Conservation (phyloP, 1,140 invertebrate species). For the Plodia interpunctella region DNA sequence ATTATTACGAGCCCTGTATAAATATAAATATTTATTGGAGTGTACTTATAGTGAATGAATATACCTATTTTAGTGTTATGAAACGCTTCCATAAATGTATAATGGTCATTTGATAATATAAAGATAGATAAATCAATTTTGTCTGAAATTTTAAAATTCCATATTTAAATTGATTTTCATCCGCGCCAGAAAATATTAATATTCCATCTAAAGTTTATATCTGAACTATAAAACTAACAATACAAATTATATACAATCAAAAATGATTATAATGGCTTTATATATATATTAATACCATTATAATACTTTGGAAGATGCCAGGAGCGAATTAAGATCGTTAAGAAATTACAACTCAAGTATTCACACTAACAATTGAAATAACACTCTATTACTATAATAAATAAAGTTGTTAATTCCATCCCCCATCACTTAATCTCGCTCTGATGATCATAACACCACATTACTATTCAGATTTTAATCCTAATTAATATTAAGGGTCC, state of each 20-base stretch:
- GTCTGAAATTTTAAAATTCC: too few relatives aligned
- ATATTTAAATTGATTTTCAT: too few relatives aligned
- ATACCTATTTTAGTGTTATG: not conserved
- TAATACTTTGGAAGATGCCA: not conserved
- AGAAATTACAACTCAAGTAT: not conserved
- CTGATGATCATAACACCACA: not conserved
- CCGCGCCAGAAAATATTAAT: too few relatives aligned
- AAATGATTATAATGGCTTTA: not conserved
- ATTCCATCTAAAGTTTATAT: too few relatives aligned
- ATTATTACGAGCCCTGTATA: constrained; percentile 21
- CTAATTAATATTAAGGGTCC: not conserved
- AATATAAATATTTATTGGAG: constrained; percentile 2
- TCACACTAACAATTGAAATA: not conserved
- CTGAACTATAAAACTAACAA: too few relatives aligned
- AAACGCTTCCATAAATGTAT: not conserved
- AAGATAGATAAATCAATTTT: too few relatives aligned
- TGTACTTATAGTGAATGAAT: not conserved
- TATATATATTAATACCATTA: too few relatives aligned
- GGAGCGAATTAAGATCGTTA: not conserved
- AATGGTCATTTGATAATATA: not conserved
- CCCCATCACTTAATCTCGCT: not conserved
- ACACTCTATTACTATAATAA: not conserved
- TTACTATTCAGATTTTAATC: not conserved
- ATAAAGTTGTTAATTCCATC: not conserved
- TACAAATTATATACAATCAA: not conserved